Conservation (phyloP, 1,140 invertebrate species). For the Araneus ventricosus region DNA sequence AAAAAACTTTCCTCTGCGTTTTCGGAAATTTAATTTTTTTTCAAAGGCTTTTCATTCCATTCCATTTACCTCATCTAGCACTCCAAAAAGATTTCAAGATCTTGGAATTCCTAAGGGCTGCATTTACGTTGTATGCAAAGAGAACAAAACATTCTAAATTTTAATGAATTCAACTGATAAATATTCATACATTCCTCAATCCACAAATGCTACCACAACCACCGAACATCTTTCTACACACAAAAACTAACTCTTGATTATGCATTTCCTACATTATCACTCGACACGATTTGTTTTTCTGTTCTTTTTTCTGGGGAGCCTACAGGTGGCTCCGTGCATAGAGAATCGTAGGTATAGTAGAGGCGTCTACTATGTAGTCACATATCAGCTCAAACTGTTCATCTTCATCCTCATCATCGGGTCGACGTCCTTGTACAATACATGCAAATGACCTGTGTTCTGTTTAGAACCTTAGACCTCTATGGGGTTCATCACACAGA, state of each 20-base stretch:
- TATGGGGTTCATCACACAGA: slow-evolving; percentile 62
- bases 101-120: not conserved
- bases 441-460: slow-evolving; percentile 44
- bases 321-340: not conserved
- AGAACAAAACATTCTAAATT: too few species aligned
- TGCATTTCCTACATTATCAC: too few species aligned
- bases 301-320: too few species aligned
- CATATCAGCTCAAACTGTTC: slow-evolving; percentile 71
- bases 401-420: not conserved
- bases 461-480: slow-evolving; percentile 72
- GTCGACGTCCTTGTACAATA: slow-evolving; percentile 51
- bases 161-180: too few species aligned
- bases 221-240: not conserved
- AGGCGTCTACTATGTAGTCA: slow-evolving; percentile 71
- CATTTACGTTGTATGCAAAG: not conserved
- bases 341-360: slow-evolving; percentile 59
- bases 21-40: too few species aligned
- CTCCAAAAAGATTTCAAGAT: not conserved
- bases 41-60: too few species aligned
- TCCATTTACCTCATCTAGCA: not conserved
- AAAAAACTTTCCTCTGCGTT: too few species aligned
- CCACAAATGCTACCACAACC: not conserved
- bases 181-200: not conserved
- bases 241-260: not conserved
- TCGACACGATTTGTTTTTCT: too few species aligned